Evolutionary conservation across 2,113 vertebrate species (phyloP).

Genomic region (Girardinichthys multiradiatus): DNA sequence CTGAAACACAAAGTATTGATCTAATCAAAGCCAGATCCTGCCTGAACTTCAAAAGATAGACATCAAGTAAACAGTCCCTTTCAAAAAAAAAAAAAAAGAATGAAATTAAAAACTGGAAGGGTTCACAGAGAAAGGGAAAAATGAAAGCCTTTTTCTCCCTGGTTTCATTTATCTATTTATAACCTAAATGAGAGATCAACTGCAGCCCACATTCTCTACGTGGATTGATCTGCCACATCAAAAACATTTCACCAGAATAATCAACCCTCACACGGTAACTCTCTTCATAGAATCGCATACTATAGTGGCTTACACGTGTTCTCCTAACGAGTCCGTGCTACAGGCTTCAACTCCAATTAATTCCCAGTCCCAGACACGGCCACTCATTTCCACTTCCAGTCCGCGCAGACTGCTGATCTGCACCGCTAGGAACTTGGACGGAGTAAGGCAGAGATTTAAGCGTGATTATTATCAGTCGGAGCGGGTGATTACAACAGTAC

Average conservation of each 20-base stretch:
- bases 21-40: slow-evolving; percentile 98
- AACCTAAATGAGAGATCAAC: slow-evolving; percentile 79
- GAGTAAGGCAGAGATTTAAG: slow-evolving; percentile 18
- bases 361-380: slow-evolving; percentile 41
- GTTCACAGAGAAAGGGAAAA: slow-evolving; percentile 76
- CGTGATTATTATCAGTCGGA: slow-evolving; percentile 47
- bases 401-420: slow-evolving; percentile 29
- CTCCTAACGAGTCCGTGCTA: slow-evolving; percentile 71
- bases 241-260: slow-evolving; percentile 67
- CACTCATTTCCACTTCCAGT: slow-evolving; percentile 6
- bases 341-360: slow-evolving; percentile 75
- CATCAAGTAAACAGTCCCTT: slow-evolving; percentile 90
- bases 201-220: slow-evolving; percentile 65
- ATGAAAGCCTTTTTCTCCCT: slow-evolving; percentile 65
- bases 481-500: slow-evolving; percentile 37
- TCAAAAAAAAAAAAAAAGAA: slow-evolving; percentile 28
- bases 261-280: slow-evolving; percentile 35
- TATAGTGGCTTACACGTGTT: slow-evolving; percentile 74
- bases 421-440: slow-evolving; percentile 44
- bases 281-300: slow-evolving; percentile 45
- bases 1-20: slow-evolving; percentile 93
- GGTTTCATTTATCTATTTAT: slow-evolving; percentile 78
- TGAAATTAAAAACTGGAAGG: slow-evolving; percentile 44
- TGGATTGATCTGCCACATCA: slow-evolving; percentile 74
- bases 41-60: slow-evolving; percentile 90